Percentiles rank a stretch among this genome's conserved stretches.
phyloP scores from a whole-genome alignment of 2,888 invertebrate species.

The Sphaerophoria rueppellii region DNA sequence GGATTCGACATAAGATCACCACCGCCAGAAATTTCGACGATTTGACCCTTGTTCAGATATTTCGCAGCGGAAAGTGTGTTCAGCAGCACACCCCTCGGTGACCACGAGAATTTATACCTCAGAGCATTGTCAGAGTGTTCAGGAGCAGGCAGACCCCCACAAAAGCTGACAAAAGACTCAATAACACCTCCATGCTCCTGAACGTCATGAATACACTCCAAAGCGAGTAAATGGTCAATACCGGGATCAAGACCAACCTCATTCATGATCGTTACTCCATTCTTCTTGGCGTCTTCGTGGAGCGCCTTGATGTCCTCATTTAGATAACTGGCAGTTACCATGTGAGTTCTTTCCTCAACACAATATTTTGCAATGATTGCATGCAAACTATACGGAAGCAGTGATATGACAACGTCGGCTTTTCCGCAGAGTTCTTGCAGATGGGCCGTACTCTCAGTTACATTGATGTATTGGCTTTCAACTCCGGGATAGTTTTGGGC shows the following conservation, averaged over 20 bases:
- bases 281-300: constrained; percentile 92
- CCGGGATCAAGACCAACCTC: constrained; percentile 99
- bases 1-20: constrained; percentile 94
- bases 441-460: constrained; percentile 88
- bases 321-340: constrained; percentile 98
- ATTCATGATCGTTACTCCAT: constrained; percentile 96
- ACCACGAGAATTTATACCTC: constrained; percentile 98
- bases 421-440: constrained; percentile 87
- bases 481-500: constrained; percentile 90
- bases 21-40: constrained; percentile 94
- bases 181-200: constrained; percentile 94
- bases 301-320: constrained; percentile 91
- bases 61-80: constrained; percentile 95
- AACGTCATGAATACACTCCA: constrained; percentile 97
- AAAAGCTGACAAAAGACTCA: constrained; percentile 97
- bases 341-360: constrained; percentile 91
- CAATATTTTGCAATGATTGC: constrained; percentile 93
- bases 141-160: constrained; percentile 98
- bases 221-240: constrained; percentile 97
- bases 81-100: constrained; percentile 94
- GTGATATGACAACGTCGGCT: constrained; percentile 91
- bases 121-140: constrained; percentile 96
- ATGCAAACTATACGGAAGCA: constrained; percentile 95
- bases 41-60: constrained; percentile 91
- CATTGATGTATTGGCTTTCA: constrained; percentile 91